phyloP scores from a whole-genome alignment of 2,888 invertebrate species.

The Electrophaes corylata region DNA sequence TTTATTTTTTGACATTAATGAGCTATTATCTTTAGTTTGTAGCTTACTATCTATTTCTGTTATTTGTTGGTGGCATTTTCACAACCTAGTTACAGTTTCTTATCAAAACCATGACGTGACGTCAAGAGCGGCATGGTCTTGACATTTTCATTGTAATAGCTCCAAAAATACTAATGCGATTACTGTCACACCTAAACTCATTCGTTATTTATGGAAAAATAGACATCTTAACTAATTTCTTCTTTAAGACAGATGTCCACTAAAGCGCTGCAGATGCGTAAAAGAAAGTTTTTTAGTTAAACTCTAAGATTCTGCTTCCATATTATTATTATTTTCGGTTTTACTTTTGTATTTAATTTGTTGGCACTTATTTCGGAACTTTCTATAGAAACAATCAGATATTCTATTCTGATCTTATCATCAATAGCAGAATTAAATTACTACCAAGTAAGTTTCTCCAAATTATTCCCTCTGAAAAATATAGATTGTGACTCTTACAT shows the following conservation, averaged over 20 bases:
- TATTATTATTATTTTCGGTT: not conserved
- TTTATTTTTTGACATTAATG: too few species aligned
- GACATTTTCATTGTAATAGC: slow-evolving; percentile 33
- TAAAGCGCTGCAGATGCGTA: not conserved
- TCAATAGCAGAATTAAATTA: too few species aligned
- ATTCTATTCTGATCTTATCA: too few species aligned
- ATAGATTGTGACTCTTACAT: too few species aligned
- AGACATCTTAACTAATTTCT: slow-evolving; percentile 17
- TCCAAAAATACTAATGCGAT: slow-evolving; percentile 33
- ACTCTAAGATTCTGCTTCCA: not conserved
- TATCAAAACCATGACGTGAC: slow-evolving; percentile 23
- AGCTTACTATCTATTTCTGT: slow-evolving; percentile 14
- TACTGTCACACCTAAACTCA: slow-evolving; percentile 27
- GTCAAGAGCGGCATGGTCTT: slow-evolving; percentile 23
- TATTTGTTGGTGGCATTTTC: slow-evolving; percentile 17
- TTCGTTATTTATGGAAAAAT: slow-evolving; percentile 29
- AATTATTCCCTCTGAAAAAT: too few species aligned
- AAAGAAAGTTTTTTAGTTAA: not conserved
- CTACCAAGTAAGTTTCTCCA: too few species aligned
- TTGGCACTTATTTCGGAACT: too few species aligned
- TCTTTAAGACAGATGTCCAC: not conserved
- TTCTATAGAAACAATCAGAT: too few species aligned
- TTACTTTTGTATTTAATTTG: too few species aligned
- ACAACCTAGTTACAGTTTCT: slow-evolving; percentile 6
- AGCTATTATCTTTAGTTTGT: not conserved